Conservation (phyloP, 1,140 invertebrate species). For the Seison nebaliae region DNA sequence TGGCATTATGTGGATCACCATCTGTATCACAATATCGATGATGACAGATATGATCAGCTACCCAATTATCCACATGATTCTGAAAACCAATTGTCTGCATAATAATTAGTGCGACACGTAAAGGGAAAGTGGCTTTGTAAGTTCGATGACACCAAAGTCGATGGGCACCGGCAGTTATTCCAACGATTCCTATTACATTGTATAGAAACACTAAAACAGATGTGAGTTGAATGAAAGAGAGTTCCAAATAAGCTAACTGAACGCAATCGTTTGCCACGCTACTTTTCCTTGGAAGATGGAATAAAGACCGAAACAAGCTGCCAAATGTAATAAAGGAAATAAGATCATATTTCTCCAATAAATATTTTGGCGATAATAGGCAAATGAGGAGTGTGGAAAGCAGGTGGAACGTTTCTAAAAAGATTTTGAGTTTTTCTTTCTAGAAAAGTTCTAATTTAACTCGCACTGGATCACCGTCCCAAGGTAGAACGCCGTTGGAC, state of each 20-base stretch:
- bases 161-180: neutral
- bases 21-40: neutral
- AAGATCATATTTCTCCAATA: slow-evolving; percentile 68
- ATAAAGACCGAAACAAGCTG: slow-evolving; percentile 55
- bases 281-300: slow-evolving; percentile 50
- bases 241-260: slow-evolving; percentile 31
- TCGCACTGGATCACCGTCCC: too few relatives aligned
- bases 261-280: slow-evolving; percentile 43
- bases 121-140: neutral
- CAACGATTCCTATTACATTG: too few relatives aligned
- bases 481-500: too few relatives aligned
- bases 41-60: neutral
- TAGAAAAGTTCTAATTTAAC: too few relatives aligned
- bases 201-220: too few relatives aligned
- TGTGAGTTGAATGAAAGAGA: too few relatives aligned
- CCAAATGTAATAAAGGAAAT: slow-evolving; percentile 55
- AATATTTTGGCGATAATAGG: too few relatives aligned
- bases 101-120: neutral
- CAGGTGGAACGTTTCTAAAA: too few relatives aligned
- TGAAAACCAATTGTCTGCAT: neutral
- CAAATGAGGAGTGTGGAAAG: too few relatives aligned
- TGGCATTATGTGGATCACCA: neutral
- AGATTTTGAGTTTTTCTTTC: too few relatives aligned
- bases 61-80: neutral
- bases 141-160: neutral